Conservation (phyloP, 2,888 invertebrate genomes). For the Acleris laterana region DNA sequence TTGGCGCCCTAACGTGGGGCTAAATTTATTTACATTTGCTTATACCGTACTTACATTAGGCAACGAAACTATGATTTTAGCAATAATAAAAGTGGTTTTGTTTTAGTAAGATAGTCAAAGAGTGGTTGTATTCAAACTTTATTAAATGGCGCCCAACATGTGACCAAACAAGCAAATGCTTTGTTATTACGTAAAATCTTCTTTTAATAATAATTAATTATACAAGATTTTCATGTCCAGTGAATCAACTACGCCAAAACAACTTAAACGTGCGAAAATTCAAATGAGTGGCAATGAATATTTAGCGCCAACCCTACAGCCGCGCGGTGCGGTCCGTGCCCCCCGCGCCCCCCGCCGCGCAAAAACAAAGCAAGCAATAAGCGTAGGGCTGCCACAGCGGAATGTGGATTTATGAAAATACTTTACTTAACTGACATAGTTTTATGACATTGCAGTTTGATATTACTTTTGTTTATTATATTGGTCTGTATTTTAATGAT, state of each 20-base stretch:
- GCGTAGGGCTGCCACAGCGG: slow-evolving; percentile 57
- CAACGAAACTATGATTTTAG: not conserved
- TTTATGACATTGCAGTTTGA: slow-evolving; percentile 9
- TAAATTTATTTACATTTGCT: no score
- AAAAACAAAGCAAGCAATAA: slow-evolving; percentile 76
- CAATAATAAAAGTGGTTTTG: not conserved
- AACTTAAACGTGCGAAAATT: slow-evolving; percentile 11
- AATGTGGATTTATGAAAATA: slow-evolving; percentile 38
- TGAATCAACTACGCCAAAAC: not conserved
- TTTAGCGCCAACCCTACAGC: slow-evolving; percentile 42
- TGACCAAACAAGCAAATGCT: no score
- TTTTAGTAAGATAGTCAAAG: not conserved
- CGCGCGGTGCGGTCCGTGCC: slow-evolving; percentile 42
- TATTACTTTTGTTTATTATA: not conserved
- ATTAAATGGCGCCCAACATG: no score
- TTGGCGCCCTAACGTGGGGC: no score
- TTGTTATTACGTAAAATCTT: no score
- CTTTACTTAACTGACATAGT: slow-evolving; percentile 2
- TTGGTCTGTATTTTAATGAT: not conserved
- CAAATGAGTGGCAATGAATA: slow-evolving; percentile 33
- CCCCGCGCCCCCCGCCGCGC: slow-evolving; percentile 43
- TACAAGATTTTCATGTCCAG: no score
- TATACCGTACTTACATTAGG: not conserved
- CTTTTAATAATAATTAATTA: no score
- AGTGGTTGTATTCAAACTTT: no score